These are phyloP conservation scores for Zoanthus solanderi DNA, from an alignment of 92 coral and sea anemone genomes.

Conservation along the genomic window DNA sequence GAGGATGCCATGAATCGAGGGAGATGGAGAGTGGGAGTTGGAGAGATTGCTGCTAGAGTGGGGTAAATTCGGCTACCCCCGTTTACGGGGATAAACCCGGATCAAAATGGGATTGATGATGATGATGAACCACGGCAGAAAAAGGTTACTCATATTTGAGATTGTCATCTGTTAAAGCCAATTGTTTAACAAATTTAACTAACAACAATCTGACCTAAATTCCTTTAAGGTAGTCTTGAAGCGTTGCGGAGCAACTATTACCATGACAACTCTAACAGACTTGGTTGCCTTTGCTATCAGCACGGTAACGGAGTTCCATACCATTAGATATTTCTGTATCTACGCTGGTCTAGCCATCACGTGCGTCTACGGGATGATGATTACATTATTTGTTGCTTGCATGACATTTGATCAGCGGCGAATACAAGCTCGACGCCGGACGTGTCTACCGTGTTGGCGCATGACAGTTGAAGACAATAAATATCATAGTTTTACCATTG, in stretches of 20 bases:
- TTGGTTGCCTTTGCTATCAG: conserved; percentile 68
- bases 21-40: no score
- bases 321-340: conserved; percentile 61
- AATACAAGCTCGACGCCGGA: conserved; percentile 57
- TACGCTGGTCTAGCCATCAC: conserved; percentile 64
- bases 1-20: no score
- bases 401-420: conserved; percentile 62
- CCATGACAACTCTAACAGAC: conserved; percentile 68
- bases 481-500: neutral
- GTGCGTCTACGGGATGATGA: conserved; percentile 56
- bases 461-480: neutral
- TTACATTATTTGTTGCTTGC: conserved; percentile 59
- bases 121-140: no score
- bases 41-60: no score
- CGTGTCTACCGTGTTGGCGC: conserved; percentile 56
- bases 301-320: conserved; percentile 62
- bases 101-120: no score
- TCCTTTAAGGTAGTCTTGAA: conserved; percentile 18
- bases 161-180: no score
- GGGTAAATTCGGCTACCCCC: no score
- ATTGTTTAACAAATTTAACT: no score
- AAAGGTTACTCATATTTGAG: no score
- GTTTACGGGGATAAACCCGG: no score
- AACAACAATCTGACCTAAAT: neutral
- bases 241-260: conserved; percentile 63